Evolutionary conservation across 2,888 invertebrate genomes (phyloP).

Genomic region (Tineola bisselliella): DNA sequence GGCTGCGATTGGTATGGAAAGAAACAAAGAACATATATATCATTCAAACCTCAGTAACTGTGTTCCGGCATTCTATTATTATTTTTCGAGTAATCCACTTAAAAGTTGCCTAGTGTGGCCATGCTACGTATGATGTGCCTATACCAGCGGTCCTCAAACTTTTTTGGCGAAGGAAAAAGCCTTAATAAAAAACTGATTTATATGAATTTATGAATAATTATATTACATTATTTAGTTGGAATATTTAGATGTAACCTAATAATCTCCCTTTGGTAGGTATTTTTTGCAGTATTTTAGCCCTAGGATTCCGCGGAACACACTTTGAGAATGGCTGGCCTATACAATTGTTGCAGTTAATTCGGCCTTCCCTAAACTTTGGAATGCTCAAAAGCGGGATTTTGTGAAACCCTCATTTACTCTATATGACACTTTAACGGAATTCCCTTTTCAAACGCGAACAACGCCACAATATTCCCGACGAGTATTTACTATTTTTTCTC

Average conservation of each 20-base stretch:
- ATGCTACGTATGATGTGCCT: constrained; percentile 17
- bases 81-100: constrained; percentile 6
- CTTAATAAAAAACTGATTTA: too few species aligned
- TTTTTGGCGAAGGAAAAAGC: too few species aligned
- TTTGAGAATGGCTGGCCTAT: too few species aligned
- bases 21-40: neutral
- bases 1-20: neutral
- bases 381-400: constrained; percentile 44
- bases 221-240: too few species aligned
- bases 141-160: too few species aligned
- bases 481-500: constrained; percentile 16
- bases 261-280: too few species aligned
- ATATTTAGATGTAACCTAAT: too few species aligned
- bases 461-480: constrained; percentile 36
- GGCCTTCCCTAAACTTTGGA: constrained; percentile 39
- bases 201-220: too few species aligned
- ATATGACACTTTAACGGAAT: constrained; percentile 43
- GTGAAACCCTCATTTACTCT: constrained; percentile 41
- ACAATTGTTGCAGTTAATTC: constrained; percentile 20
- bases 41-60: constrained; percentile 1
- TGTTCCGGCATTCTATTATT: neutral
- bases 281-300: too few species aligned
- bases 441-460: constrained; percentile 50
- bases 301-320: too few species aligned
- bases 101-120: neutral